These are phyloP conservation scores for Dendrophyllia cribrosa DNA, from an alignment of 64 coral and sea anemone genomes.

Conservation along the genomic window DNA sequence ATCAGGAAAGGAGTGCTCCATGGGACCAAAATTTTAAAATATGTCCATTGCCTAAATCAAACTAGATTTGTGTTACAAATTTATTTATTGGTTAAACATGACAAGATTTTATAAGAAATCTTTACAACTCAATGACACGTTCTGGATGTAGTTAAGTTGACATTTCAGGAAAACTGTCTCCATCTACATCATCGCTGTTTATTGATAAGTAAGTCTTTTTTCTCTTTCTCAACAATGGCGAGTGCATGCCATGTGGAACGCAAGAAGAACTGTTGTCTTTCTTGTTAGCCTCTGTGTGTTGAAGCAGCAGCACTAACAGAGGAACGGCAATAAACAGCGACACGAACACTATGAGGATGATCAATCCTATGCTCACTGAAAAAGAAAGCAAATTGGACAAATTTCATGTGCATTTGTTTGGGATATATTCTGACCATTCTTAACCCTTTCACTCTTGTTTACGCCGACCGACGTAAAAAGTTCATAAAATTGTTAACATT, in stretches of 20 bases:
- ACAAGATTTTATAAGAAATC: not conserved
- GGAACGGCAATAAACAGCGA: not conserved
- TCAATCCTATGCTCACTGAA: slow-evolving; percentile 5
- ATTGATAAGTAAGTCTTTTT: not conserved
- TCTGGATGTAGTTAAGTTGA: not conserved
- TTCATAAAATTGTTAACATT: too few relatives aligned
- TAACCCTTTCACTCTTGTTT: not conserved
- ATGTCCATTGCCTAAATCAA: too few relatives aligned
- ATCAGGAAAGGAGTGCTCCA: too few relatives aligned
- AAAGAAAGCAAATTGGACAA: not conserved
- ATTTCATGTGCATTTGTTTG: not conserved
- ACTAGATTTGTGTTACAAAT: too few relatives aligned
- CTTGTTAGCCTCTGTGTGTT: not conserved
- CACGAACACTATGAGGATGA: not conserved
- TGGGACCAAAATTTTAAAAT: too few relatives aligned
- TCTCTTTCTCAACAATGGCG: not conserved
- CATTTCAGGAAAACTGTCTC: not conserved
- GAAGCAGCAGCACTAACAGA: not conserved
- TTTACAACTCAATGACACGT: not conserved
- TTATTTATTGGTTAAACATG: too few relatives aligned
- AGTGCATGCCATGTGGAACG: not conserved
- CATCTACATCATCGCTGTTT: not conserved
- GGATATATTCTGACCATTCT: not conserved
- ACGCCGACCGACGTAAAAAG: too few relatives aligned
- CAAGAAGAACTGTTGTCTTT: not conserved